Conservation (phyloP, 2,113 vertebrate genomes). For the Merops nubicus region DNA sequence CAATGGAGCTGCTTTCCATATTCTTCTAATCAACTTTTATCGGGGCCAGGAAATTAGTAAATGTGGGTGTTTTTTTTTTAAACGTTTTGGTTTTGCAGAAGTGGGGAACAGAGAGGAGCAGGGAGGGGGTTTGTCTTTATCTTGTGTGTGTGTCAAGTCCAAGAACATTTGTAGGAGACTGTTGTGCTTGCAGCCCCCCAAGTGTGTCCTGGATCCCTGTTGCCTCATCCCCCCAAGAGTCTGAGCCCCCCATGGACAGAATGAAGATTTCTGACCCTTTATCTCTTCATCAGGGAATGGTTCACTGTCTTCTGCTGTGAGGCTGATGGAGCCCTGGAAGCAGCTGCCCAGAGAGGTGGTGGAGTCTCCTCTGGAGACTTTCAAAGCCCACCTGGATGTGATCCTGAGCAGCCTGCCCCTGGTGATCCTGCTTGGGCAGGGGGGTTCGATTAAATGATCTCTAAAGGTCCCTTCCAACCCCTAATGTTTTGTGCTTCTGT, state of each 20-base stretch:
- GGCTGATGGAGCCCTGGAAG: no score
- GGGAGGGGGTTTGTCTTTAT: background rate
- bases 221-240: accelerated
- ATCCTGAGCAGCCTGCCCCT: no score
- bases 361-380: background rate
- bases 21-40: slow-evolving; percentile 32
- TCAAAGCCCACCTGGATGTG: no score
- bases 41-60: background rate
- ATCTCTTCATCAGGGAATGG: background rate
- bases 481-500: accelerated
- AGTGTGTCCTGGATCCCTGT: background rate
- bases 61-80: background rate
- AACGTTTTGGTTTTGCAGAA: background rate
- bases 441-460: no score
- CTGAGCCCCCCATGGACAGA: background rate
- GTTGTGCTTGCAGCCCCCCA: accelerated
- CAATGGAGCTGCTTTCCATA: slow-evolving; percentile 56
- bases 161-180: background rate
- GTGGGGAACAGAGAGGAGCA: background rate
- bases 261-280: accelerated
- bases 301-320: no score
- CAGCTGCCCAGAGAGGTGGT: no score
- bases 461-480: no score
- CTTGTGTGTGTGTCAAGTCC: accelerated
- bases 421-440: background rate